A percentile compares a stretch with the other conserved stretches of the same genome.
Conservation (phyloP, 2,113 vertebrate genomes). For the Sinocyclocheilus rhinocerous region DNA sequence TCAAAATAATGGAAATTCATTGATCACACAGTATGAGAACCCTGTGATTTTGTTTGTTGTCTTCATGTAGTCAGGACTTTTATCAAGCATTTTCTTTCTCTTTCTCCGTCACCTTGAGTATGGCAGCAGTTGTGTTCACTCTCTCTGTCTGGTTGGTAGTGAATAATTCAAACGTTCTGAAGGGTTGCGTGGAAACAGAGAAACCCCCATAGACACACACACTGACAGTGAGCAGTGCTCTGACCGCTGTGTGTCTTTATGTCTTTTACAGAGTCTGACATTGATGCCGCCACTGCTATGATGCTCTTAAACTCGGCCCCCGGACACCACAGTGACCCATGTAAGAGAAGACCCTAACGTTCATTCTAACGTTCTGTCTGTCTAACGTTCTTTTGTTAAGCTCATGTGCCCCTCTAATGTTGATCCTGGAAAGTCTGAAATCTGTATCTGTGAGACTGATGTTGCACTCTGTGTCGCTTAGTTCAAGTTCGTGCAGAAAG, state of each 20-base stretch:
- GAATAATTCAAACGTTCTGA: slow-evolving; percentile 78
- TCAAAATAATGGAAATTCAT: not conserved
- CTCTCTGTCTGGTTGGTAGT: slow-evolving; percentile 69
- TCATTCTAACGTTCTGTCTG: not conserved
- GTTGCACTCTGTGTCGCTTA: not conserved
- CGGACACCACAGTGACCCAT: slow-evolving; percentile 89
- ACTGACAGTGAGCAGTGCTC: slow-evolving; percentile 14
- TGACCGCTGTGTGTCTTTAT: slow-evolving; percentile 74
- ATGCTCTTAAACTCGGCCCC: slow-evolving; percentile 99
- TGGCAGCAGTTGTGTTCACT: slow-evolving; percentile 71
- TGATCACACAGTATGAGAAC: not conserved
- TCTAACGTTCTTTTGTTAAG: not conserved
- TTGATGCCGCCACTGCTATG: slow-evolving; percentile 98
- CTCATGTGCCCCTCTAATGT: not conserved
- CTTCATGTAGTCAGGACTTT: not conserved
- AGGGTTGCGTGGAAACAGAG: slow-evolving; percentile 68
- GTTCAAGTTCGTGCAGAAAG: not conserved
- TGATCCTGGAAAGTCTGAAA: not conserved
- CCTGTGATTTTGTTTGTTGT: not conserved
- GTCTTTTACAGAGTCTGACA: slow-evolving; percentile 93
- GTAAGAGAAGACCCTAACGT: slow-evolving; percentile 83
- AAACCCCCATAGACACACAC: slow-evolving; percentile 58
- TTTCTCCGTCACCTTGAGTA: slow-evolving; percentile 78
- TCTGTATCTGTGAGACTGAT: not conserved
- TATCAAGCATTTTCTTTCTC: slow-evolving; percentile 45